These are phyloP conservation scores for Drosophila serrata DNA, from an alignment of 1,140 invertebrate genomes.

Conservation along the genomic window DNA sequence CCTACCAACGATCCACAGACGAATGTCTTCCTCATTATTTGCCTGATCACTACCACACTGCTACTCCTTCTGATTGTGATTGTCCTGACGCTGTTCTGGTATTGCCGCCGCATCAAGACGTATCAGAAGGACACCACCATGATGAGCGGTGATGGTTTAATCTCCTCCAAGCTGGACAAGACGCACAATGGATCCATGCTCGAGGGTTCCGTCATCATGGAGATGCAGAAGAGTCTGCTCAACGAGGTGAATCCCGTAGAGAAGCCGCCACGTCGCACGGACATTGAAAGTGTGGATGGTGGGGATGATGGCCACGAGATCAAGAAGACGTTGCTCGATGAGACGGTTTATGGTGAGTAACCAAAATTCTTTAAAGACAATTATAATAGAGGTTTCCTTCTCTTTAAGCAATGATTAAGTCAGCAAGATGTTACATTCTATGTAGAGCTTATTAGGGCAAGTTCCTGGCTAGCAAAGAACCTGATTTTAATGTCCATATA, in stretches of 20 bases:
- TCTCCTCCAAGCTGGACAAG: slow-evolving; percentile 86
- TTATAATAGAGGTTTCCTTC: too few relatives aligned
- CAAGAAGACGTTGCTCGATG: slow-evolving; percentile 91
- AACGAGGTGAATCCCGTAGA: slow-evolving; percentile 93
- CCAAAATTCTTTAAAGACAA: too few relatives aligned
- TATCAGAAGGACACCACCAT: slow-evolving; percentile 86
- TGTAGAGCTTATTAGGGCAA: background rate
- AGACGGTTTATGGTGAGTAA: slow-evolving; percentile 90
- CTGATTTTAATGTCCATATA: background rate
- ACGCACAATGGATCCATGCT: slow-evolving; percentile 88
- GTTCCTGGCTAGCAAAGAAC: too few relatives aligned
- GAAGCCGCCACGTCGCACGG: slow-evolving; percentile 91
- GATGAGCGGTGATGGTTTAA: slow-evolving; percentile 80
- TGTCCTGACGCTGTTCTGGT: slow-evolving; percentile 89
- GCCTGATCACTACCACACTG: slow-evolving; percentile 87
- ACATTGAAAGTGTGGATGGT: slow-evolving; percentile 89
- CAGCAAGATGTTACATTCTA: background rate
- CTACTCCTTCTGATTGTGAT: slow-evolving; percentile 87
- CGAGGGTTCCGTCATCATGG: slow-evolving; percentile 87
- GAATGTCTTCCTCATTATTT: slow-evolving; percentile 86
- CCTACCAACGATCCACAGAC: slow-evolving; percentile 71
- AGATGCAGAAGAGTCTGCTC: slow-evolving; percentile 92
- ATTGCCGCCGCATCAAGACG: slow-evolving; percentile 87
- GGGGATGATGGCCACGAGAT: slow-evolving; percentile 92
- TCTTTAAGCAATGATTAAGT: background rate